A percentile compares a stretch with the other conserved stretches of the same genome.
These are phyloP conservation scores for Teleogryllus occipitalis DNA, from an alignment of 1,140 invertebrate genomes.

Conservation along the genomic window DNA sequence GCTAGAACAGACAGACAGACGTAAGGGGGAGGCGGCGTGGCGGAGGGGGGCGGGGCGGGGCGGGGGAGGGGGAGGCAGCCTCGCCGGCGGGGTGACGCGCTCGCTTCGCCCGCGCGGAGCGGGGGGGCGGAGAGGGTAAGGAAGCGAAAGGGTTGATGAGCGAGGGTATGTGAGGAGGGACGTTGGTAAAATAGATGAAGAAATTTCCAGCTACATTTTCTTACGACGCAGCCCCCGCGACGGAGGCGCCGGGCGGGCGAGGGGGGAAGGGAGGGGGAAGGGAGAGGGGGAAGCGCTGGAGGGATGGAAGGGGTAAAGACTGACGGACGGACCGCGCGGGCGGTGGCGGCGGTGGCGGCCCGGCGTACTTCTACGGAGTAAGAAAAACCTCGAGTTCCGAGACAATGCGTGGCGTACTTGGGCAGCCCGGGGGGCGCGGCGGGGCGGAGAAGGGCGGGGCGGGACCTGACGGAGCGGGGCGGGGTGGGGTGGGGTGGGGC, in stretches of 20 bases:
- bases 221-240: neutral
- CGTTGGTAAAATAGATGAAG: slow-evolving; percentile 15
- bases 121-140: neutral
- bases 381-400: neutral
- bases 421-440: too few species aligned
- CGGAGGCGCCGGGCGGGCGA: too few species aligned
- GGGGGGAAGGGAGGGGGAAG: too few species aligned
- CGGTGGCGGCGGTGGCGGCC: neutral
- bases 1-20: slow-evolving; percentile 20
- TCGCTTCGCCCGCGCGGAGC: too few species aligned
- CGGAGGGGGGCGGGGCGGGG: too few species aligned
- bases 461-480: too few species aligned
- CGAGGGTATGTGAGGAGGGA: slow-evolving; percentile 11
- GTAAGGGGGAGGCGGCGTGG: neutral
- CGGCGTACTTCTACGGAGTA: neutral
- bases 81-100: too few species aligned
- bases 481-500: too few species aligned
- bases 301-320: neutral
- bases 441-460: too few species aligned
- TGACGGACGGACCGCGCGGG: neutral
- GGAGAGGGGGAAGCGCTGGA: neutral
- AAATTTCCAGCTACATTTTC: slow-evolving; percentile 21
- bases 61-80: neutral
- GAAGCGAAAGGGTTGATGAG: slow-evolving; percentile 19
- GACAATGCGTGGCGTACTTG: neutral